Evolutionary conservation across 64 coral and sea anemone species (phyloP), one percentile per base, ranked within the genome.

Genomic region (Stichodactyla mertensii): DNA sequence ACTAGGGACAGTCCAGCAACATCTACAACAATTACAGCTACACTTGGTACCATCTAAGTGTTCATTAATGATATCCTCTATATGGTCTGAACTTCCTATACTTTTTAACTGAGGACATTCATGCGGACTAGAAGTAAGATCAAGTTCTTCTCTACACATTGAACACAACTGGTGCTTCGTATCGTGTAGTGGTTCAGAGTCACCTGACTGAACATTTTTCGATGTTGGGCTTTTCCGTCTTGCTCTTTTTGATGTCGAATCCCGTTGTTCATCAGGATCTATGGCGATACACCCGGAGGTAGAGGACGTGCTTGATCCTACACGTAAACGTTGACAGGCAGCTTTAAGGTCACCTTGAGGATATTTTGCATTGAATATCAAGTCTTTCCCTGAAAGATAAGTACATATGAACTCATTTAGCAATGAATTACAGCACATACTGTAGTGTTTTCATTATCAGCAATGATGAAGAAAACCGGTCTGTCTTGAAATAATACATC

Each of bases 41-140:
- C 97, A 99, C 19, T 84, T 24, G 19, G 88, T 99, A 10, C 93
- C 97, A 61, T 99, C 97, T 15, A 99, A 56, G 78, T 99, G 97
- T 26, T 88, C 23, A 51, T 52, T 56, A 45, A 23, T 54, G 60
- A 27, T 74, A 20, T 23, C 62, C 16, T 66, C 62, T 66, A 45
- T 58, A 58, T 11, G 14, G 9, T 58, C 56, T 58, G 56, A 11
- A 58, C 14, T 58, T 58, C 12, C 4, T 27, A 74, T 74, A 6
- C 24, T 26, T 74, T 74, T 74, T 0, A 23, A 74, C 12, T 74
- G 4, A 27, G 12, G 69, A 31, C 69, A 74, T 31, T 27, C 20
- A 74, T 74, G 24, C 36, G 10, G 20, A 74, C 24, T 31, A 74
- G 69, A 27, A 23, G 24, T 11, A 8, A 23, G 1, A 13, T 74